These are phyloP conservation scores for Drosophila kanekoi DNA, from an alignment of 2,888 invertebrate genomes.

Conservation along the genomic window DNA sequence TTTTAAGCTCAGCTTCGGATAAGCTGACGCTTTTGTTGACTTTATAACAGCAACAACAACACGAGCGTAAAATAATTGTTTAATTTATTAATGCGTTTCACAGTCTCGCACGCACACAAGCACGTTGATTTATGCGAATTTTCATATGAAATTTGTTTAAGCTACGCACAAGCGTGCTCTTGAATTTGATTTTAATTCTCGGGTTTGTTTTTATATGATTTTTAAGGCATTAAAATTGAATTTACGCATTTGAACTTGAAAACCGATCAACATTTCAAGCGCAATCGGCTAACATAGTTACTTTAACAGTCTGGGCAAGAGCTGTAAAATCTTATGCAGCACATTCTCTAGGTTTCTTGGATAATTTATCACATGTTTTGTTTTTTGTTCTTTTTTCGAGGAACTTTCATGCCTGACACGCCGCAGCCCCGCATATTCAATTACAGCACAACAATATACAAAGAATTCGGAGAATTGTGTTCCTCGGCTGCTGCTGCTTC, in stretches of 20 bases:
- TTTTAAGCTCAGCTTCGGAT: conserved; percentile 66
- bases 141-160: conserved; percentile 40
- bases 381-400: conserved; percentile 13
- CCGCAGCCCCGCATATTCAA: conserved; percentile 36
- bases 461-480: conserved; percentile 39
- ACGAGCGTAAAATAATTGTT: conserved; percentile 49
- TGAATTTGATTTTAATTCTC: conserved; percentile 17
- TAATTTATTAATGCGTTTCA: conserved; percentile 60
- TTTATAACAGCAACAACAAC: conserved; percentile 40
- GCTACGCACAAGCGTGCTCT: conserved; percentile 21
- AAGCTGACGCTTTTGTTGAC: conserved; percentile 60
- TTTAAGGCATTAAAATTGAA: conserved; percentile 25
- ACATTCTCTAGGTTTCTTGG: conserved; percentile 26
- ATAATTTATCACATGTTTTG: conserved; percentile 23
- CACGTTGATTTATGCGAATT: conserved; percentile 56
- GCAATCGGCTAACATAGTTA: background rate
- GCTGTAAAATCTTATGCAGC: conserved; percentile 12
- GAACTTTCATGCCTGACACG: conserved; percentile 18
- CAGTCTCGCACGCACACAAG: conserved; percentile 6
- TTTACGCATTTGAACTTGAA: conserved; percentile 49
- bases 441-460: conserved; percentile 30
- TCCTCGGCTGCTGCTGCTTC: conserved; percentile 14
- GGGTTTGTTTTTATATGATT: conserved; percentile 23
- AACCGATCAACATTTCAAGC: conserved; percentile 6
- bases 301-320: background rate